Conservation (phyloP, 1,140 invertebrate species). For the Triops longicaudatus region DNA sequence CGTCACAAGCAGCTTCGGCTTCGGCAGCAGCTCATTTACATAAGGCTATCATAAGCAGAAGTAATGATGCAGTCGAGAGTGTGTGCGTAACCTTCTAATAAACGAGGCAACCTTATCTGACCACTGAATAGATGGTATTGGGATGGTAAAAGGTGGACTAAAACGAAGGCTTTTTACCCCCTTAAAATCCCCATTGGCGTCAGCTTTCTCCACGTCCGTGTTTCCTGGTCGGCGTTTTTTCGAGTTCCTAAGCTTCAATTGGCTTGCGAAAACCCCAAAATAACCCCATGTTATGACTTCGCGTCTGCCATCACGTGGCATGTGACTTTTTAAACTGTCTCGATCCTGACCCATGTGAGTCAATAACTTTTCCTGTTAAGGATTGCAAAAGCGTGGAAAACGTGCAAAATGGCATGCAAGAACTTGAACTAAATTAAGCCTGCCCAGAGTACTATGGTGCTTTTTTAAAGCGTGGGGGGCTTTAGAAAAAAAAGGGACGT, state of each 20-base stretch:
- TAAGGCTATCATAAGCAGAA: conserved; percentile 7
- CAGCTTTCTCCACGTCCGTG: not conserved
- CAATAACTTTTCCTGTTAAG: not conserved
- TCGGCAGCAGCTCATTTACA: not conserved
- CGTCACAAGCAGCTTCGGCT: not conserved
- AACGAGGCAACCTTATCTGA: not conserved
- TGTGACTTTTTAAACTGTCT: conserved; percentile 8
- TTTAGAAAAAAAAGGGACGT: not conserved
- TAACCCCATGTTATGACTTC: conserved; percentile 8
- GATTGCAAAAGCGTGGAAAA: not conserved
- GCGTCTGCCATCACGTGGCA: conserved; percentile 3
- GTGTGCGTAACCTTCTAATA: conserved; percentile 7
- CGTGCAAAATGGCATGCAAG: conserved; percentile 6
- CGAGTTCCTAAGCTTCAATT: not conserved
- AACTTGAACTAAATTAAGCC: conserved; percentile 10
- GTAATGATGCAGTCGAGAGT: conserved; percentile 10
- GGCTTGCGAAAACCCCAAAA: conserved; percentile 6
- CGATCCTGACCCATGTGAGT: not conserved
- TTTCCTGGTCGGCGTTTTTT: not conserved
- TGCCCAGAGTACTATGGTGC: not conserved
- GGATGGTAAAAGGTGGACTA: not conserved
- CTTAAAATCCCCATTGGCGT: not conserved
- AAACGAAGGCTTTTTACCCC: not conserved
- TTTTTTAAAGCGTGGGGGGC: not conserved
- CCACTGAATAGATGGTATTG: not conserved